Base-by-base conservation (phyloP, 2,113 vertebrate genomes). In the Bufo bufo region DNA sequence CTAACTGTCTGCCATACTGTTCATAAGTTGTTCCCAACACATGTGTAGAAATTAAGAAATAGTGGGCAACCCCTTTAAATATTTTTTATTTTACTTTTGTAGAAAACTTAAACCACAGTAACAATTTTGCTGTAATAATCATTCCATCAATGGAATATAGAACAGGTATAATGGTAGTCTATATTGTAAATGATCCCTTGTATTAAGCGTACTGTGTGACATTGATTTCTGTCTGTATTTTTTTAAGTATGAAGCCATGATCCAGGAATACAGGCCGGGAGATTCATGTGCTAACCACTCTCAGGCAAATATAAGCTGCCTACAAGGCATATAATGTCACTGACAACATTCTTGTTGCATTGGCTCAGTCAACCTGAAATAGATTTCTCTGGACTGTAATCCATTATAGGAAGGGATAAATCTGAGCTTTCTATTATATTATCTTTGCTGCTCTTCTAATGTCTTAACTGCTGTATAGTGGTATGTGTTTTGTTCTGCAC, bases 251-350 rank as follows among this genome's bases (percentile, higher is more conserved):
- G 5, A 23, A 66, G 50, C 6, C 56, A 61, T 65, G 63, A 83
- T 33, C 47, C 45, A 83, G 43, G 5, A 82, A 49, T 47, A 65
- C 20, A 49, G 71, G 69, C 52, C 83, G 74, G 66, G 83, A 74
- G 72, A 23, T 85, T 74, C 49, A 43, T 84, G 82, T n/a, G 52
- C 83, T 85, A 45, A 85, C 66, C 66, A 74, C 71, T 85, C 56
- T 85, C 71, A 58, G 77, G 71, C 84, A 85, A 61, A 85, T 72
- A 74, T 85, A 74, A 85, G 83, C 49, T 58, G 65, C 58, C 85
- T 86, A 77, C 74, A 65, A 77, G 85, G 74, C 71, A 77, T 86
- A 59, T 61, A 63, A 86, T 86, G 71, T 85, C 52, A 77, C 69
- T 17, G 54, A 86, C 58, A 77, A 78, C 85, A 86, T 77, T 86